These are phyloP conservation scores for fruit fly (Drosophila melanogaster) DNA, from an alignment of 1,140 invertebrate genomes.

Conservation along the genomic window Release_6_plus_ISO1_MT NT_033777.3:5974501-5975000, in stretches of 20 bases:
- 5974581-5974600: neutral
- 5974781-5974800: conserved; percentile 82
- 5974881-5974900: conserved; percentile 77
- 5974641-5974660: neutral
- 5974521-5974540: too few species aligned
- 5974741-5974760: conserved; percentile 79
- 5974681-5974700: conserved; percentile 69
- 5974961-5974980: conserved; percentile 74
- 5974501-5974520: too few species aligned
- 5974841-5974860: conserved; percentile 2
- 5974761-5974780: conserved; percentile 83
- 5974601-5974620: neutral
- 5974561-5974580: too few species aligned
- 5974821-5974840: conserved; percentile 46
- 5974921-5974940: conserved; percentile 35
- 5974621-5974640: neutral
- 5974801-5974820: conserved; percentile 82
- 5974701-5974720: conserved; percentile 59
- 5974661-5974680: conserved; percentile 22
- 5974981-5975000: conserved; percentile 82
- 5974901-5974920: conserved; percentile 44
- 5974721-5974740: conserved; percentile 63
- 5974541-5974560: too few species aligned
- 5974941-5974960: conserved; percentile 18
- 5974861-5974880: conserved; percentile 46